These are phyloP conservation scores for Lutjanus campechanus DNA, from an alignment of 2,797 vertebrate species.

Conservation along the genomic window DNA sequence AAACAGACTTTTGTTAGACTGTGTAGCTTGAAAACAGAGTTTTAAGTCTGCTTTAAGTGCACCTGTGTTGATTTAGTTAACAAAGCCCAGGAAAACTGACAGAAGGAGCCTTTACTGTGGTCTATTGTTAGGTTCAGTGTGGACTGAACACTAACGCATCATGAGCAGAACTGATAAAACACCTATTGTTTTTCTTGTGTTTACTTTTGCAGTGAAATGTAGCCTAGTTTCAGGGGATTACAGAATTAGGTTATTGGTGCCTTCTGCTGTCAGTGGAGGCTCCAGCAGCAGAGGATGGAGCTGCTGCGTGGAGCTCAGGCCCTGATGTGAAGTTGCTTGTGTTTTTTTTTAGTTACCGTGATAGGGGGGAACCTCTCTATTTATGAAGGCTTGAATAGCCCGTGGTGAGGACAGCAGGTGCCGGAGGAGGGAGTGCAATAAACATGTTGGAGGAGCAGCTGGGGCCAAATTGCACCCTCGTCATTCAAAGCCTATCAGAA, in stretches of 20 bases:
- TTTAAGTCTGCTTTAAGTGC: not conserved
- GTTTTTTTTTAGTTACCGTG: constrained; percentile 28
- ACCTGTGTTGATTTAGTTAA: not conserved
- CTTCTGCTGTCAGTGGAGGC: constrained; percentile 55
- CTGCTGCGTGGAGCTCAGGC: constrained; percentile 16
- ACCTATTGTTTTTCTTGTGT: constrained; percentile 62
- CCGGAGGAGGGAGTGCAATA: constrained; percentile 73
- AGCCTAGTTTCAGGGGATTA: constrained; percentile 75
- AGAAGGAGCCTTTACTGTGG: not conserved
- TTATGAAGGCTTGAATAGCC: constrained; percentile 67
- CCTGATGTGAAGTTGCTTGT: constrained; percentile 47
- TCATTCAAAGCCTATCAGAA: constrained; percentile 83
- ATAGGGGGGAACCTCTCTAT: constrained; percentile 60
- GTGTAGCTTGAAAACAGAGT: no score
- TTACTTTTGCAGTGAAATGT: constrained; percentile 54
- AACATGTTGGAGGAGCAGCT: constrained; percentile 81
- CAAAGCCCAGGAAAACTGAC: not conserved
- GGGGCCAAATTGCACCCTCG: constrained; percentile 82
- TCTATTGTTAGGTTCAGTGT: constrained; percentile 23
- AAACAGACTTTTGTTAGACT: not conserved
- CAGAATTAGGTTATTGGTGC: constrained; percentile 76
- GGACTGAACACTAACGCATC: constrained; percentile 18
- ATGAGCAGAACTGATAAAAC: constrained; percentile 35
- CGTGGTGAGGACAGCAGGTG: constrained; percentile 78
- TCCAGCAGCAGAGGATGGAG: constrained; percentile 23